phyloP scores from a whole-genome alignment of 2,113 vertebrate genomes.

The Rhea pennata region DNA sequence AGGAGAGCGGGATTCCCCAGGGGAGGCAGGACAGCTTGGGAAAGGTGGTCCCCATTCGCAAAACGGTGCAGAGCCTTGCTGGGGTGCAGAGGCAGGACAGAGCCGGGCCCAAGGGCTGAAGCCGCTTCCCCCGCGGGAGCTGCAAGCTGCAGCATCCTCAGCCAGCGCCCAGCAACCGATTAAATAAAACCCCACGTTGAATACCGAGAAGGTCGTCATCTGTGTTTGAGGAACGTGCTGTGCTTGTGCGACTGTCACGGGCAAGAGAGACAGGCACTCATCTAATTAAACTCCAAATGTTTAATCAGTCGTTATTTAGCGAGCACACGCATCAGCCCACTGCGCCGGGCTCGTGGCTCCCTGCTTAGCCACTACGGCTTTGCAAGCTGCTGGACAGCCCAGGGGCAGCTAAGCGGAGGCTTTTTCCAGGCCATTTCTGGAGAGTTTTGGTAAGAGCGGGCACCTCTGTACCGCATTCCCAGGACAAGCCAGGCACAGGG shows the following conservation, averaged over 20 bases:
- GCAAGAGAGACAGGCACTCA: background rate
- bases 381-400: background rate
- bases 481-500: too few relatives aligned
- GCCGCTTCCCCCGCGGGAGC: background rate
- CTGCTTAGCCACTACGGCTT: background rate
- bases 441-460: background rate
- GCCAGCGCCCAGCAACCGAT: background rate
- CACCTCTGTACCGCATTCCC: background rate
- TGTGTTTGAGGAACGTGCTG: slow-evolving; percentile 13
- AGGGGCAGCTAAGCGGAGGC: background rate
- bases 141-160: background rate
- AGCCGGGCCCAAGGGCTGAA: too few relatives aligned
- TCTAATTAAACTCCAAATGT: background rate
- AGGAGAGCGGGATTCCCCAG: background rate
- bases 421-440: too few relatives aligned
- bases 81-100: background rate
- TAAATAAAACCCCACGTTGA: background rate
- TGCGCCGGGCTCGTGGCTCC: too few relatives aligned
- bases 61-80: too few relatives aligned
- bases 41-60: too few relatives aligned
- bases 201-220: background rate
- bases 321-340: background rate
- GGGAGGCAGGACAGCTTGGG: too few relatives aligned
- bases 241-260: slow-evolving; percentile 1
- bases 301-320: background rate